phyloP scores from a whole-genome alignment of 2,888 invertebrate genomes.

The Acanthosepion esculentum region DNA sequence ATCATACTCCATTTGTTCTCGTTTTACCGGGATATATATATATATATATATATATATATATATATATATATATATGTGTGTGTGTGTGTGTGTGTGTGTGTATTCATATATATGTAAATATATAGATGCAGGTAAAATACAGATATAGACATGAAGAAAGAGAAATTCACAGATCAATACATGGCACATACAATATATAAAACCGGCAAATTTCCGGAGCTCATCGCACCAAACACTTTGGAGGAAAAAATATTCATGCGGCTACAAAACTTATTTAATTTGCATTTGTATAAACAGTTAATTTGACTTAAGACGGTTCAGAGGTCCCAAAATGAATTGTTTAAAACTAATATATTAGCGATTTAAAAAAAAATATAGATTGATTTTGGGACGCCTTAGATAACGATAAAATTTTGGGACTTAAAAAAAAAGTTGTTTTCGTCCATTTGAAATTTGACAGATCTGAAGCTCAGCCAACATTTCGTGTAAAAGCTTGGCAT shows the following conservation, averaged over 20 bases:
- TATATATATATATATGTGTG: too few relatives aligned
- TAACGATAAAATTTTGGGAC: not conserved
- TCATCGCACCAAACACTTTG: not conserved
- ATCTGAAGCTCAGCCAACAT: slow-evolving; percentile 2
- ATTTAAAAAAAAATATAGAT: too few relatives aligned
- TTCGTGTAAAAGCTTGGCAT: not conserved
- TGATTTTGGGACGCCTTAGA: not conserved
- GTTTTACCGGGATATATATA: too few relatives aligned
- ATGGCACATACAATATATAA: not conserved
- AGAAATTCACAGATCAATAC: slow-evolving; percentile 20
- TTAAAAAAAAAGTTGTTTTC: not conserved
- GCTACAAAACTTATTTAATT: not conserved
- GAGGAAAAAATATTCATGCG: slow-evolving; percentile 25
- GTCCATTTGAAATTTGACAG: not conserved
- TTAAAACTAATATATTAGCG: not conserved
- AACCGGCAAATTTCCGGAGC: not conserved
- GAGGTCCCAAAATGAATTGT: not conserved
- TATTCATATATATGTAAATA: too few relatives aligned
- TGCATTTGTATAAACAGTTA: not conserved
- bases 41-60: too few relatives aligned
- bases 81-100: too few relatives aligned
- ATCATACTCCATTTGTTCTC: too few relatives aligned
- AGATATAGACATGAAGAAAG: not conserved
- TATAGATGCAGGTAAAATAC: not conserved
- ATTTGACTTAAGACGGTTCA: not conserved